Percentiles rank a stretch among this genome's conserved stretches.
Conservation (phyloP, 2,888 invertebrate genomes). For the Andricus quercusramuli region DNA sequence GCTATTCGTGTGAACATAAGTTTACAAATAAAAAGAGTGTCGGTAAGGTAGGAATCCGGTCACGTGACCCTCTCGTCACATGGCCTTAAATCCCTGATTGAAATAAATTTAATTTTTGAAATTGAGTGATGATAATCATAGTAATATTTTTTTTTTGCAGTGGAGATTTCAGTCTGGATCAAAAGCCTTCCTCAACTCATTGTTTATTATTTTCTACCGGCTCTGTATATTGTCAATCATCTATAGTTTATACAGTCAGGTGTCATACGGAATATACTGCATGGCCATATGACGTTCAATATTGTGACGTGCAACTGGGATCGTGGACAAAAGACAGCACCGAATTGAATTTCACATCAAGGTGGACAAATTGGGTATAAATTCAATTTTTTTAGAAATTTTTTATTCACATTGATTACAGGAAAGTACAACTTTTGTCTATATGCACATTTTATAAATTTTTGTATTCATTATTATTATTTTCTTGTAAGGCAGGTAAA, state of each 20-base stretch:
- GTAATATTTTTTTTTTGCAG: not conserved
- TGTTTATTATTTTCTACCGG: constrained; percentile 12
- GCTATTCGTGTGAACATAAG: too few relatives aligned
- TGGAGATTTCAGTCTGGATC: constrained; percentile 2
- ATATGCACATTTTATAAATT: too few relatives aligned
- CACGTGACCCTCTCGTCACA: too few relatives aligned
- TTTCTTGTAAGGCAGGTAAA: too few relatives aligned
- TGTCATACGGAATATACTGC: constrained; percentile 22
- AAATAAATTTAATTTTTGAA: too few relatives aligned
- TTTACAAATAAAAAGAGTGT: too few relatives aligned
- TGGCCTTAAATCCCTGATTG: too few relatives aligned
- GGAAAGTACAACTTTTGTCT: too few relatives aligned
- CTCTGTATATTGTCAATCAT: not conserved
- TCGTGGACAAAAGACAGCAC: constrained; percentile 28
- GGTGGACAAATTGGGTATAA: constrained; percentile 17
- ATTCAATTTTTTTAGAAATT: not conserved
- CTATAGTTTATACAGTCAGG: constrained; percentile 6
- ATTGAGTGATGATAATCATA: too few relatives aligned
- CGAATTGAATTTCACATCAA: constrained; percentile 8
- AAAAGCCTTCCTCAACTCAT: not conserved
- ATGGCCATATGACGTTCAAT: constrained; percentile 33
- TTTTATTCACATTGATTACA: not conserved
- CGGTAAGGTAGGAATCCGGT: too few relatives aligned
- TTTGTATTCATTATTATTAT: too few relatives aligned
- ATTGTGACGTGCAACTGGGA: constrained; percentile 18